Evolutionary conservation across 2,113 vertebrate species (phyloP).

Genomic region (Ranitomeya imitator): DNA sequence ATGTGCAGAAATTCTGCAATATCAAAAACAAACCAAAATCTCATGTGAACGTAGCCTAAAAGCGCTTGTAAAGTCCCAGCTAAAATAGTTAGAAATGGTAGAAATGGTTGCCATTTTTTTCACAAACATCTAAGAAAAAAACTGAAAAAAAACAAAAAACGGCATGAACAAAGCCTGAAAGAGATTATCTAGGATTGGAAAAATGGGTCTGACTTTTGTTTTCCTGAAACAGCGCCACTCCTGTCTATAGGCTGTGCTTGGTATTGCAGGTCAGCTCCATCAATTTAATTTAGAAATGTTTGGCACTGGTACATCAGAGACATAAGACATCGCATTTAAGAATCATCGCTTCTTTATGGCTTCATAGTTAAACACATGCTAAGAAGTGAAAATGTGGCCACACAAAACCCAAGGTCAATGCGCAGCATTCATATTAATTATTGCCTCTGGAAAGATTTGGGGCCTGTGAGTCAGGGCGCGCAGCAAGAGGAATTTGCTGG

Average conservation of each 20-base stretch:
- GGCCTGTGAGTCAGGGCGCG: background rate
- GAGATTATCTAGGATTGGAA: no score
- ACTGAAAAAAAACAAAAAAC: no score
- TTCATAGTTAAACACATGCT: slow-evolving; percentile 22
- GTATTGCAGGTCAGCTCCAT: background rate
- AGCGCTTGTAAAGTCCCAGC: no score
- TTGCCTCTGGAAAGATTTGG: slow-evolving; percentile 47
- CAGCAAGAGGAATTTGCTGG: slow-evolving; percentile 40
- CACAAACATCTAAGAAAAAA: no score
- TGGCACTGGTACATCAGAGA: background rate
- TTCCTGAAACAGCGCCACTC: background rate
- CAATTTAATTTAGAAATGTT: background rate
- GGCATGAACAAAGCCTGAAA: no score
- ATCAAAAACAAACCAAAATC: no score
- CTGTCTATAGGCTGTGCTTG: background rate
- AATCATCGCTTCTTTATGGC: background rate
- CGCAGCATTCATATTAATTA: slow-evolving; percentile 50
- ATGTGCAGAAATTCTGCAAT: no score
- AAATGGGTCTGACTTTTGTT: no score
- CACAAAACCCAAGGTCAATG: slow-evolving; percentile 33
- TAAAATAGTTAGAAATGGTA: no score
- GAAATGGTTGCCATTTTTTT: no score
- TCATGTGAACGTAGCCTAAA: no score
- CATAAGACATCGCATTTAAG: background rate
- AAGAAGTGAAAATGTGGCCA: slow-evolving; percentile 13